phyloP scores from a whole-genome alignment of 2,113 vertebrate species.

The Nothobranchius kuhntae region DNA sequence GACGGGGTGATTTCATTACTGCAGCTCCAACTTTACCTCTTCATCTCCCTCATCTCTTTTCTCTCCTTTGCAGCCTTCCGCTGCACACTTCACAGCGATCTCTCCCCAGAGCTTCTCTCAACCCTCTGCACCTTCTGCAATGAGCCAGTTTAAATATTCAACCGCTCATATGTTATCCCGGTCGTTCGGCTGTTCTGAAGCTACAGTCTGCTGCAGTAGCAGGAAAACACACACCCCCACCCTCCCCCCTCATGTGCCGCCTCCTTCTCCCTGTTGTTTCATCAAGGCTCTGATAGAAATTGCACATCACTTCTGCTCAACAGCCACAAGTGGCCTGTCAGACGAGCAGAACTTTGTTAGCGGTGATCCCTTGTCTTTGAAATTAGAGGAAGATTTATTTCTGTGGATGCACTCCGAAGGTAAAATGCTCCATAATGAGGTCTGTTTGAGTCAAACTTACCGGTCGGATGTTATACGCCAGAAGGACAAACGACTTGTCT shows the following conservation, averaged over 20 bases:
- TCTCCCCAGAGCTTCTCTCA: conserved; percentile 37
- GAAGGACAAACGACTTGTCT: conserved; percentile 79
- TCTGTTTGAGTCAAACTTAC: conserved; percentile 64
- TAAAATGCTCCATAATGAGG: neutral
- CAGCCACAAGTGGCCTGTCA: conserved; percentile 26
- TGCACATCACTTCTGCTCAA: conserved; percentile 42
- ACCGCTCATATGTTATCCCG: conserved; percentile 50
- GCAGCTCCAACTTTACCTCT: conserved; percentile 54
- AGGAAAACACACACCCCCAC: conserved; percentile 29
- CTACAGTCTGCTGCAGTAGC: conserved; percentile 52
- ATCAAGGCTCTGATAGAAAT: conserved; percentile 41
- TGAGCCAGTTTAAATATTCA: conserved; percentile 67
- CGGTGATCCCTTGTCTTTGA: conserved; percentile 28
- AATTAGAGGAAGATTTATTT: conserved; percentile 38
- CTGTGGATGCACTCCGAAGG: conserved; percentile 10
- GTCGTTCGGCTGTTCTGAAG: conserved; percentile 45
- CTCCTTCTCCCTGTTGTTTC: conserved; percentile 34
- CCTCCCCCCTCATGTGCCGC: conserved; percentile 20
- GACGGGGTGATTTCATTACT: conserved; percentile 58
- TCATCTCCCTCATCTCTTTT: conserved; percentile 44
- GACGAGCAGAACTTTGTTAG: conserved; percentile 16
- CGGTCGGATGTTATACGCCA: conserved; percentile 78
- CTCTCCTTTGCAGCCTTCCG: conserved; percentile 1
- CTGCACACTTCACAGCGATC: conserved; percentile 40
- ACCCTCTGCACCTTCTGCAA: conserved; percentile 27